Percentiles rank a stretch among this genome's conserved stretches.
Conservation (phyloP, 2,888 invertebrate genomes). For the Trachelus tabidus region DNA sequence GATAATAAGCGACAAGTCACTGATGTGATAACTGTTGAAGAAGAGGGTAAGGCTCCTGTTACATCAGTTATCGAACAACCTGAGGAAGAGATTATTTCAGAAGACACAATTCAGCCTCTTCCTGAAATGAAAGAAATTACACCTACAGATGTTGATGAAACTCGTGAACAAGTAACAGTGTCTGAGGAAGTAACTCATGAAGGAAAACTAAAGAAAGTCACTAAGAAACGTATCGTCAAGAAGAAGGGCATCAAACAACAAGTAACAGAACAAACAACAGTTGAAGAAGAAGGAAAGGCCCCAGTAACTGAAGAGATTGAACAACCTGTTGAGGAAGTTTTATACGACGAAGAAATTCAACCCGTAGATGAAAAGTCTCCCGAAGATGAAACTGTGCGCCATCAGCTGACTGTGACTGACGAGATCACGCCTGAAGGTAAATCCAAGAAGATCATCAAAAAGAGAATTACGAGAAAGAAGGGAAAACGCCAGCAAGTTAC, state of each 20-base stretch:
- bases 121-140: slow-evolving; percentile 51
- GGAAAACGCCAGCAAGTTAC: slow-evolving; percentile 35
- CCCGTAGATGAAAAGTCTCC: slow-evolving; percentile 7
- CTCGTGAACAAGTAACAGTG: slow-evolving; percentile 36
- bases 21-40: slow-evolving; percentile 61
- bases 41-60: slow-evolving; percentile 63
- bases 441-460: slow-evolving; percentile 31
- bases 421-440: slow-evolving; percentile 48
- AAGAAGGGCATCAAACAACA: slow-evolving; percentile 43
- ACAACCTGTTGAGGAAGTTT: slow-evolving; percentile 34
- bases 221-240: slow-evolving; percentile 16
- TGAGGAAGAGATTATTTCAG: slow-evolving; percentile 46
- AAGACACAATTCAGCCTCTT: slow-evolving; percentile 50
- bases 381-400: slow-evolving; percentile 42
- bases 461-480: slow-evolving; percentile 25
- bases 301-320: slow-evolving; percentile 50
- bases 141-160: slow-evolving; percentile 53
- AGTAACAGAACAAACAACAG: slow-evolving; percentile 53
- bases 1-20: slow-evolving; percentile 58
- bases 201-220: slow-evolving; percentile 32
- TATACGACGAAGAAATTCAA: not conserved
- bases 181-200: slow-evolving; percentile 41
- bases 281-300: slow-evolving; percentile 57
- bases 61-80: slow-evolving; percentile 64
- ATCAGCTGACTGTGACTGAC: slow-evolving; percentile 50